Base-by-base conservation (phyloP, 53 echinoderm and acorn worm genomes). In the Zoroaster sp. region DNA sequence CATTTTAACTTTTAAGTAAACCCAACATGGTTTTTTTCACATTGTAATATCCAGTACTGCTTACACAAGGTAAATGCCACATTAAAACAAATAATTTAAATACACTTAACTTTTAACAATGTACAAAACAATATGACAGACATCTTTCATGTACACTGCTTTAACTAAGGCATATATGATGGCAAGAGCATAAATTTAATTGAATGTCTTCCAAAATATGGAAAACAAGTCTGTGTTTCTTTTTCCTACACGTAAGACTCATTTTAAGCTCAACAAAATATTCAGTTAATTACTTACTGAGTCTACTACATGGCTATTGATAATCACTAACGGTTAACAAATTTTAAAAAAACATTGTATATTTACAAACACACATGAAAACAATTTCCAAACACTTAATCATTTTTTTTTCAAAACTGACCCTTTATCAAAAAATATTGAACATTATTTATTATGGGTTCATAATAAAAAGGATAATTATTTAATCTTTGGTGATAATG, bases 401-500 rank as follows among this genome's bases (percentile, higher is more conserved):
- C 20, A 23, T 55, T n/a, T n/a, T n/a, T n/a, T n/a, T 55, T 55
- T 55, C 23, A 55, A 55, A 55, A 55, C 25, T 55, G 8, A 55
- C 55, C 55, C 21, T 55, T 55, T 55, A 20, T 55, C 55, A 6
- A 55, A 55, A 55, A 55, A 55, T 55, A 55, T n/a, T 55, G 18
- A 55, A 25, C 7, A 25, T 55, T 55, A 55, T 55, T 23, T 21
- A 55, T 55, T 2, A 55, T 21, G 55, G 59, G 35, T 18, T 44
- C 4, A 68, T 40, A 66, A 68, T 40, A 45, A 18, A 63, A 76
- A 28, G n/a, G 35, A 47, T 31, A 30, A 41, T 35, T 20, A 34
- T 47, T 40, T 70, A 83, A 83, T 83, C 83, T 83, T 83, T 83
- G 83, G 83, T 83, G 43, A 44, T 70, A 10, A 44, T 33, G 32